phyloP scores from a whole-genome alignment of 2,797 vertebrate genomes.

The Cyprinella venusta region DNA sequence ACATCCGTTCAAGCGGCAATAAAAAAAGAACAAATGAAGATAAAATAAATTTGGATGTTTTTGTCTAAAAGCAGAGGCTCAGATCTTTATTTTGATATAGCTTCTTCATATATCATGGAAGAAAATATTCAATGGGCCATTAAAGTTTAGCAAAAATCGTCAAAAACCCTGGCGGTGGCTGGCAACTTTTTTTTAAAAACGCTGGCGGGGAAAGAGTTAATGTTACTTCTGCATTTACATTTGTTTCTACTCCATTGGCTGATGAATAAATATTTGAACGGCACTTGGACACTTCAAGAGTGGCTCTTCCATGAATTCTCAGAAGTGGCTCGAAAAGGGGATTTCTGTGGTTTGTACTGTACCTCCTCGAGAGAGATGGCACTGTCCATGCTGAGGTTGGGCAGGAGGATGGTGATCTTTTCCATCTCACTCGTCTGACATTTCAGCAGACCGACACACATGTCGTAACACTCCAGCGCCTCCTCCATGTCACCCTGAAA shows the following conservation, averaged over 20 bases:
- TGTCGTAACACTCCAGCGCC: conserved; percentile 93
- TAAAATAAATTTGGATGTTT: too few relatives aligned
- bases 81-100: too few relatives aligned
- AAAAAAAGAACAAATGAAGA: too few relatives aligned
- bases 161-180: too few relatives aligned
- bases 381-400: conserved; percentile 89
- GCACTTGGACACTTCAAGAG: neutral
- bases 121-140: too few relatives aligned
- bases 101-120: too few relatives aligned
- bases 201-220: too few relatives aligned
- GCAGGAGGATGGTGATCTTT: conserved; percentile 80
- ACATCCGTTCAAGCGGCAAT: too few relatives aligned
- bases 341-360: conserved; percentile 36
- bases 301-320: neutral
- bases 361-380: conserved; percentile 94
- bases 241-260: neutral
- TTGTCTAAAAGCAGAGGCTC: too few relatives aligned
- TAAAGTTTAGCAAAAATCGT: too few relatives aligned
- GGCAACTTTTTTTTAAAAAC: too few relatives aligned
- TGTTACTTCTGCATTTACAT: neutral
- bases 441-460: conserved; percentile 90
- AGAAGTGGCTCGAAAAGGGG: neutral
- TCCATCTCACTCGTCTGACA: conserved; percentile 74
- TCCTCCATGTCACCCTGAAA: conserved; percentile 94
- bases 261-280: neutral